These are phyloP conservation scores for Lutraria rhynchaena DNA, from an alignment of 1,140 invertebrate species.

Conservation along the genomic window DNA sequence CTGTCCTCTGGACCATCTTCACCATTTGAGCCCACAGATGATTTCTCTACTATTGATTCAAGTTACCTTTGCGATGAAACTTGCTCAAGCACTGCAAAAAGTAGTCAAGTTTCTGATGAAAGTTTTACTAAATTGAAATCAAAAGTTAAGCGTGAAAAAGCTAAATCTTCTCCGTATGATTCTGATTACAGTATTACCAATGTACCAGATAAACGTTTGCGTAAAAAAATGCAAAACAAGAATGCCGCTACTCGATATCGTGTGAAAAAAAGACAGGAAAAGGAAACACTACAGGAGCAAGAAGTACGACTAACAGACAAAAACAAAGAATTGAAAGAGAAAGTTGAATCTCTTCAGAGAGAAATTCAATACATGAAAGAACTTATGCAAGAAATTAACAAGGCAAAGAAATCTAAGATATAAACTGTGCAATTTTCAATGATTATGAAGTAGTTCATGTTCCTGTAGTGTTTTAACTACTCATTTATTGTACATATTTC, in stretches of 20 bases:
- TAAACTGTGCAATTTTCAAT: background rate
- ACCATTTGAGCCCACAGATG: background rate
- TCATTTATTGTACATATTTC: constrained; percentile 28
- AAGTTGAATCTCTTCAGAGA: constrained; percentile 88
- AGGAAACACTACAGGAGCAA: constrained; percentile 89
- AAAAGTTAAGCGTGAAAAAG: constrained; percentile 5
- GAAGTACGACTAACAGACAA: constrained; percentile 87
- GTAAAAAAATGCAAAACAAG: constrained; percentile 97
- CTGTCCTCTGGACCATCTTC: constrained; percentile 27
- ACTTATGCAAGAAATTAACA: constrained; percentile 89
- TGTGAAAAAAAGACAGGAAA: constrained; percentile 94
- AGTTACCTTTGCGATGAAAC: constrained; percentile 31
- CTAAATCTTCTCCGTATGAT: constrained; percentile 31
- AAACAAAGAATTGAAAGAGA: constrained; percentile 87
- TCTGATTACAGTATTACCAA: background rate
- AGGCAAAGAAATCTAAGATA: constrained; percentile 49
- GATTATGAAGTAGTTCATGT: background rate
- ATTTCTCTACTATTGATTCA: constrained; percentile 27
- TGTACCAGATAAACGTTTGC: constrained; percentile 79
- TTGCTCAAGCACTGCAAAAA: constrained; percentile 33
- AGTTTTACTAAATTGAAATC: constrained; percentile 53
- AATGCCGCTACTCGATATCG: constrained; percentile 95
- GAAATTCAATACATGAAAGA: constrained; percentile 93
- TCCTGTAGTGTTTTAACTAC: background rate
- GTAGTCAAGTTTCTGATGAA: constrained; percentile 36